Base-by-base conservation (phyloP, 2,113 vertebrate genomes). In the Propithecus coquereli region DNA sequence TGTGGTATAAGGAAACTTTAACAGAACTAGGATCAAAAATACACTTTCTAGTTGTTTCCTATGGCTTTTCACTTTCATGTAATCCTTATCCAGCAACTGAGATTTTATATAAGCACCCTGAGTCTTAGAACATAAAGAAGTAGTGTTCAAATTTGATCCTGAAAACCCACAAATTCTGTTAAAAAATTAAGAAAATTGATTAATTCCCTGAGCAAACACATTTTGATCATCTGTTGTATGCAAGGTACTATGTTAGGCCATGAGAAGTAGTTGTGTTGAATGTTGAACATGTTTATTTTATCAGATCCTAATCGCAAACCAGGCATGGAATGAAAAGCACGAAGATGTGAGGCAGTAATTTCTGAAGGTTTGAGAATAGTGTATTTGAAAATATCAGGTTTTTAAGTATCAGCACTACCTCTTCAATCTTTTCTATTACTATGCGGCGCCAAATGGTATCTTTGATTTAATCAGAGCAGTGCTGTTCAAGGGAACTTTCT, bases 381-480 rank as follows among this genome's bases (percentile, higher is more conserved):
- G 13, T 47, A 71, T 20, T 71, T 73, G n/a, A 65, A 88, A 84
- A 54, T 65, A 54, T n/a, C 13, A 87, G 47, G 17, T 95, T 74
- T 45, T n/a, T 96, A 86, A 80, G 47, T 68, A 70, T 57, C 16
- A 74, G 45, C 57, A 89, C 40, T 80, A 12, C 71, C 34, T 61
- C 40, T 87, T 91, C 73, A 22, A 2, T 66, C 43, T 86, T 86
- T 73, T 73, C 30, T 74, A 50, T 23, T 81, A 74, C 59, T 57
- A 0, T 37, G 25, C 84, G 50, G 30, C 68, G 57, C 47, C 74
- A 45, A 87, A 59, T 61, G 34, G 47, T 45, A 68, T 92, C 63
- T 91, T 94, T 76, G 47, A 86, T 68, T 73, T 91, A n/a, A 68
- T 91, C 68, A 94, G 73, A 90, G 37, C n/a, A 80, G 25, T 50